Evolutionary conservation across 2,888 invertebrate species (phyloP).

Genomic region (Dilophus febrilis): DNA sequence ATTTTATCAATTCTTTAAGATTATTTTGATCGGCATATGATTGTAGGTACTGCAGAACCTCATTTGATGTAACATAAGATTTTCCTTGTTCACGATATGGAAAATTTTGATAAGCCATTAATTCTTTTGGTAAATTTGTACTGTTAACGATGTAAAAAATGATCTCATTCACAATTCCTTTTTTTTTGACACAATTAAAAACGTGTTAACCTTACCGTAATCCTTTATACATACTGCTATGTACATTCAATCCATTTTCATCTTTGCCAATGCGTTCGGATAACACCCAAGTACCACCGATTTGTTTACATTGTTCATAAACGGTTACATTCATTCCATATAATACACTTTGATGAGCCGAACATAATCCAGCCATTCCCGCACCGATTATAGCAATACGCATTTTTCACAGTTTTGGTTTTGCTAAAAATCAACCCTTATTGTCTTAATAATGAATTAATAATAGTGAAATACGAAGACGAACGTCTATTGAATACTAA

Average conservation of each 20-base stretch:
- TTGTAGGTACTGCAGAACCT: constrained; percentile 51
- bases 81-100: constrained; percentile 48
- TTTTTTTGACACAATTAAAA: too few relatives aligned
- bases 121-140: constrained; percentile 76
- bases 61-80: constrained; percentile 51
- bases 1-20: constrained; percentile 37
- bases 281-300: constrained; percentile 82
- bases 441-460: too few relatives aligned
- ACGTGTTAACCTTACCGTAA: constrained; percentile 47
- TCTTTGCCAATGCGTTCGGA: constrained; percentile 53
- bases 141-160: constrained; percentile 33
- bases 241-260: constrained; percentile 54
- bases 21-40: constrained; percentile 47
- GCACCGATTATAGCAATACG: constrained; percentile 47
- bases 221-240: constrained; percentile 62
- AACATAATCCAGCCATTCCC: constrained; percentile 67
- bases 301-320: constrained; percentile 50
- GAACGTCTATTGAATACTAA: too few relatives aligned
- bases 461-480: too few relatives aligned
- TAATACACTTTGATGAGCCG: constrained; percentile 43
- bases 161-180: too few relatives aligned
- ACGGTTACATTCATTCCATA: constrained; percentile 36
- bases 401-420: too few relatives aligned
- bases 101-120: constrained; percentile 74
- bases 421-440: too few relatives aligned